Percentiles rank a stretch among this genome's conserved stretches.
Evolutionary conservation across 2,888 invertebrate species (phyloP).

Genomic region (Torymus tubicola): DNA sequence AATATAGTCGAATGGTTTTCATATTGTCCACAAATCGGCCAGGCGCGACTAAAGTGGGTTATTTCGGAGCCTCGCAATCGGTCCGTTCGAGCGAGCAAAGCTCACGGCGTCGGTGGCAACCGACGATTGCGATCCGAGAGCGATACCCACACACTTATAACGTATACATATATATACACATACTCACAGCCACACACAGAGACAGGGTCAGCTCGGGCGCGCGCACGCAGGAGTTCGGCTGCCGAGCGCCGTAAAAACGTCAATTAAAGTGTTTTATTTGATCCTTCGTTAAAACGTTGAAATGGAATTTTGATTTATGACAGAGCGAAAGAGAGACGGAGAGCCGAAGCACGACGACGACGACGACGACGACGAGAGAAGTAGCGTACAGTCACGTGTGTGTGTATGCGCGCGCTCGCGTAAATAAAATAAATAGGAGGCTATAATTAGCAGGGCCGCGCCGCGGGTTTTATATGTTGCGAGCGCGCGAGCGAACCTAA

Average conservation of each 20-base stretch:
- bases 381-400: not conserved
- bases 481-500: slow-evolving; percentile 18
- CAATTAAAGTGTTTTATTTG: slow-evolving; percentile 77
- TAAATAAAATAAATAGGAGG: slow-evolving; percentile 76
- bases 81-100: slow-evolving; percentile 27
- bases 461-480: slow-evolving; percentile 27
- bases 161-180: too few relatives aligned
- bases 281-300: slow-evolving; percentile 77
- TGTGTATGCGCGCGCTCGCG: slow-evolving; percentile 63
- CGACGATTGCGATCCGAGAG: slow-evolving; percentile 62
- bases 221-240: slow-evolving; percentile 71
- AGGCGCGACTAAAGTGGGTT: not conserved
- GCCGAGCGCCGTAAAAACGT: slow-evolving; percentile 77
- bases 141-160: slow-evolving; percentile 42
- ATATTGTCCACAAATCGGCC: slow-evolving; percentile 20
- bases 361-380: not conserved
- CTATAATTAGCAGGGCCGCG: slow-evolving; percentile 73
- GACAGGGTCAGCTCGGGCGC: slow-evolving; percentile 68
- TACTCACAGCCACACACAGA: slow-evolving; percentile 45
- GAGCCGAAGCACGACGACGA: slow-evolving; percentile 48
- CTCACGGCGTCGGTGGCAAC: slow-evolving; percentile 56
- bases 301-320: slow-evolving; percentile 77
- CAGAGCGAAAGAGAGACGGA: slow-evolving; percentile 55
- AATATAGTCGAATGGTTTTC: not conserved
- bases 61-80: not conserved